These are phyloP conservation scores for Setipinna tenuifilis DNA, from an alignment of 2,797 vertebrate species.

Conservation along the genomic window DNA sequence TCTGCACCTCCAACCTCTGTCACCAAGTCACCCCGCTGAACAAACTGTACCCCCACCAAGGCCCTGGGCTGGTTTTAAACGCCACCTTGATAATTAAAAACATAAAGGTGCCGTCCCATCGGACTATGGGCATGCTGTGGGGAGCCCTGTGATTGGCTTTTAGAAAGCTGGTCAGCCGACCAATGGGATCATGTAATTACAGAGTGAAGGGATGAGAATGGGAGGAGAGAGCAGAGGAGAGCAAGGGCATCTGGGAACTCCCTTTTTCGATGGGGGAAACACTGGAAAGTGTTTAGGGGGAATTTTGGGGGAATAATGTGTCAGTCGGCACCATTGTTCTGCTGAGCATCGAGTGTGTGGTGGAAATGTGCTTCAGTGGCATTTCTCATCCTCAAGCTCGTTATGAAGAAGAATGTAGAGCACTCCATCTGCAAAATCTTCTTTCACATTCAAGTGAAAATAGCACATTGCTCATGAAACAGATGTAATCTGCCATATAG, in stretches of 20 bases:
- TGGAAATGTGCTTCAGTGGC: neutral
- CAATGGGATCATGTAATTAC: constrained; percentile 55
- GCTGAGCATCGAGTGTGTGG: neutral
- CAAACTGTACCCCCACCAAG: constrained; percentile 34
- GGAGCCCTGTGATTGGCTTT: constrained; percentile 52
- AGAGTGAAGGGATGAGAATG: constrained; percentile 26
- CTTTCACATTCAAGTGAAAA: neutral
- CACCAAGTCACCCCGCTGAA: constrained; percentile 38
- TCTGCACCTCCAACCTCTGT: constrained; percentile 27
- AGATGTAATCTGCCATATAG: neutral
- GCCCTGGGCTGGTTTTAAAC: constrained; percentile 56
- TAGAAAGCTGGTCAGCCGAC: constrained; percentile 34
- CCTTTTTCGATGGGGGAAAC: neutral
- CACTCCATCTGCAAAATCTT: constrained; percentile 7
- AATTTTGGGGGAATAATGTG: neutral
- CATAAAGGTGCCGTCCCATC: constrained; percentile 49
- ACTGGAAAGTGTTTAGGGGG: neutral
- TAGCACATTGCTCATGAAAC: neutral
- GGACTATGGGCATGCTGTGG: constrained; percentile 41
- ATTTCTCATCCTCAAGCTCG: neutral
- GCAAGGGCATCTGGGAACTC: constrained; percentile 11
- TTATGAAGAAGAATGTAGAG: neutral
- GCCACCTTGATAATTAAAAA: constrained; percentile 59
- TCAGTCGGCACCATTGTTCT: neutral
- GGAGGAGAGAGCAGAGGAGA: constrained; percentile 34